phyloP scores from a whole-genome alignment of 2,113 vertebrate species.

The Grallaria varia region DNA sequence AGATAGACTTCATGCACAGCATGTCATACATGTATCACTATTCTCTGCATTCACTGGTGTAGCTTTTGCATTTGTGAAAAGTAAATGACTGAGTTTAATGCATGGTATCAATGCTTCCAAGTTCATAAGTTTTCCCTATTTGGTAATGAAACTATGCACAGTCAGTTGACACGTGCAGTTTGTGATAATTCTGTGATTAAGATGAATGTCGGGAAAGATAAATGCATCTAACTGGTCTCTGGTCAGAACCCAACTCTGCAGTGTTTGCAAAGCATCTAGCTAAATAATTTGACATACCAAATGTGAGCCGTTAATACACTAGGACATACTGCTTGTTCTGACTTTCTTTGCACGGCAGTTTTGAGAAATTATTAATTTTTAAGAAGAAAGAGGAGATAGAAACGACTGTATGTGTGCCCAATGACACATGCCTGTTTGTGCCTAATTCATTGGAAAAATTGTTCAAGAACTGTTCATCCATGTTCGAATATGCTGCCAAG shows the following conservation, averaged over 20 bases:
- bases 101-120: not conserved
- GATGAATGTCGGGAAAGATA: not conserved
- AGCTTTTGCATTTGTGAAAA: not conserved
- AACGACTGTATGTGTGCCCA: not conserved
- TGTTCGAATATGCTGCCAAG: not conserved
- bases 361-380: constrained; percentile 54
- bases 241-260: not conserved
- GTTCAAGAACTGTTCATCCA: not conserved
- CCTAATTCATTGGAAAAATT: not conserved
- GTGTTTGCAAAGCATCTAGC: not conserved
- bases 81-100: not conserved
- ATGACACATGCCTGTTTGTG: not conserved
- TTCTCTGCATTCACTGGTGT: not conserved
- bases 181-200: not conserved
- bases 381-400: not conserved
- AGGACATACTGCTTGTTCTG: not conserved
- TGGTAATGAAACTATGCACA: not conserved
- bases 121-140: not conserved
- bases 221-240: not conserved
- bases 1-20: not conserved
- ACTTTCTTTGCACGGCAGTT: not conserved
- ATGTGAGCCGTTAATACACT: not conserved
- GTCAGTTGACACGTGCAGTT: not conserved
- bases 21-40: not conserved
- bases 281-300: not conserved